Evolutionary conservation across 2,888 invertebrate species (phyloP).

Genomic region (Tortricodes alternella): DNA sequence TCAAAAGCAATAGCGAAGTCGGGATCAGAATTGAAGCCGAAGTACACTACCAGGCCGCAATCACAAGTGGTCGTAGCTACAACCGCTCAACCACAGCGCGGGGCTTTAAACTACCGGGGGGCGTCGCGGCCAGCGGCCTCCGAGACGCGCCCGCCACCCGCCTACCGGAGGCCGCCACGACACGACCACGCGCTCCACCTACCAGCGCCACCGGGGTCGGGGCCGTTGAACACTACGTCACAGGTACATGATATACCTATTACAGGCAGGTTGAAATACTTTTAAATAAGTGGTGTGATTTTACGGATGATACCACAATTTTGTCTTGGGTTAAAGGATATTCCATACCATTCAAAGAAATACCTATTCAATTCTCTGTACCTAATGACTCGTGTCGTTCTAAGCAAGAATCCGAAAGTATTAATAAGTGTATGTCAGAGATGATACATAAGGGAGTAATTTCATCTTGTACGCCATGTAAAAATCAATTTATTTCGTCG

Average conservation of each 20-base stretch:
- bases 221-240: background rate
- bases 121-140: background rate
- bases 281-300: slow-evolving; percentile 21
- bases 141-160: background rate
- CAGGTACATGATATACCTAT: slow-evolving; percentile 10
- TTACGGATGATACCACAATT: slow-evolving; percentile 27
- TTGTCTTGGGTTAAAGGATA: slow-evolving; percentile 32
- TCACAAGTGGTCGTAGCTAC: background rate
- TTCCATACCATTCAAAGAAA: slow-evolving; percentile 27
- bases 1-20: background rate
- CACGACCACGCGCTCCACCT: background rate
- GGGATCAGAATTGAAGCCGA: background rate
- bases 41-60: background rate
- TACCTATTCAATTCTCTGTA: background rate
- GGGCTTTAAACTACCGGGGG: slow-evolving; percentile 4
- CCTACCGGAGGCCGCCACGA: background rate
- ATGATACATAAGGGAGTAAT: slow-evolving; percentile 22
- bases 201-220: background rate
- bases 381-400: background rate
- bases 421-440: background rate
- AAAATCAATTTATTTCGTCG: slow-evolving; percentile 28
- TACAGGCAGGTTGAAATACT: slow-evolving; percentile 27
- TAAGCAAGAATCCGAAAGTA: background rate
- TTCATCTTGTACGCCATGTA: slow-evolving; percentile 26
- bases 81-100: background rate